Evolutionary conservation across 2,888 invertebrate genomes (phyloP).

Genomic region (Parelbella ahira): DNA sequence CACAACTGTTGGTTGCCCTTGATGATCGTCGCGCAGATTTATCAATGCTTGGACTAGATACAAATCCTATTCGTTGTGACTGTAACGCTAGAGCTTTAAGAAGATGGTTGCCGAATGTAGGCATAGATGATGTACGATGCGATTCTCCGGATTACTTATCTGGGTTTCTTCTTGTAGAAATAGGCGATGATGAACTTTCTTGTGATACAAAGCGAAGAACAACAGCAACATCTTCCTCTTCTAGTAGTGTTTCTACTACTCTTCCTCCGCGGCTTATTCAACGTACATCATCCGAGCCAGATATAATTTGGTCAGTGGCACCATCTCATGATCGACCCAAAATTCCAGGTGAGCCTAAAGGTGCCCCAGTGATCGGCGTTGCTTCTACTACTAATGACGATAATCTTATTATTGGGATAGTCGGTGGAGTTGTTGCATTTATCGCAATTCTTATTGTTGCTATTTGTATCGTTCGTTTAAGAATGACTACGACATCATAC

Average conservation of each 20-base stretch:
- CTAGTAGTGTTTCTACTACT: slow-evolving; percentile 65
- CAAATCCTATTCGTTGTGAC: slow-evolving; percentile 92
- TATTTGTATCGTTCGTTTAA: slow-evolving; percentile 91
- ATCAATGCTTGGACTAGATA: slow-evolving; percentile 85
- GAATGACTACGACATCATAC: slow-evolving; percentile 85
- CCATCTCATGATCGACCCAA: slow-evolving; percentile 83
- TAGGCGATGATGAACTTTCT: slow-evolving; percentile 90
- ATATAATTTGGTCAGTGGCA: slow-evolving; percentile 94
- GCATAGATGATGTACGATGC: slow-evolving; percentile 83
- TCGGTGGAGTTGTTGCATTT: slow-evolving; percentile 94
- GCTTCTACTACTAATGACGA: slow-evolving; percentile 90
- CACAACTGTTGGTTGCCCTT: slow-evolving; percentile 88
- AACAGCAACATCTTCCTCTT: slow-evolving; percentile 57
- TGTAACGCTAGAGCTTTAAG: slow-evolving; percentile 90
- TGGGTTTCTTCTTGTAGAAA: slow-evolving; percentile 85
- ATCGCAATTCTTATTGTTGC: slow-evolving; percentile 92
- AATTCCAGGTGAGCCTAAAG: slow-evolving; percentile 81
- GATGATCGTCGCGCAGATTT: slow-evolving; percentile 90
- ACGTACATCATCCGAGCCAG: slow-evolving; percentile 87
- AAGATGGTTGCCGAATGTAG: slow-evolving; percentile 86
- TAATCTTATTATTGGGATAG: slow-evolving; percentile 96
- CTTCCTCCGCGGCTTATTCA: slow-evolving; percentile 76
- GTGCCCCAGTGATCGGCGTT: slow-evolving; percentile 76
- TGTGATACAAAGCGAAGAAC: slow-evolving; percentile 85
- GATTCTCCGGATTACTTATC: slow-evolving; percentile 85